These are phyloP conservation scores for Pterocles gutturalis DNA, from an alignment of 2,113 vertebrate genomes.

Conservation along the genomic window DNA sequence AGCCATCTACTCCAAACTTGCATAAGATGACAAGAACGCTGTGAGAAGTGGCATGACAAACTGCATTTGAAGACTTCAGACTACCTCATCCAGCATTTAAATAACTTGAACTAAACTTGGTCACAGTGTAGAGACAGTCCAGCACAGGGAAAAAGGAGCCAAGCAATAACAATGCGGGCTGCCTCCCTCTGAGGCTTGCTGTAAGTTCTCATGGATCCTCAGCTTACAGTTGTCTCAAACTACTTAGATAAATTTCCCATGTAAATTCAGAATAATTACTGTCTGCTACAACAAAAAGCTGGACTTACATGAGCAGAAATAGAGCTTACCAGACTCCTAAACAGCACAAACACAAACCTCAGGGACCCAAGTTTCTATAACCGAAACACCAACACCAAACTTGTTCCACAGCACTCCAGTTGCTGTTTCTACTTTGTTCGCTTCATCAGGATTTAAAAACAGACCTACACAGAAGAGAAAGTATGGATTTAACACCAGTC, in stretches of 20 bases:
- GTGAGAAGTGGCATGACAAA: neutral
- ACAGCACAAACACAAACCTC: neutral
- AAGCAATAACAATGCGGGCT: neutral
- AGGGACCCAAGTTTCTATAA: neutral
- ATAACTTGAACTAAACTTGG: neutral
- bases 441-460: neutral
- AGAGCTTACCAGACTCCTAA: neutral
- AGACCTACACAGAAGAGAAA: neutral
- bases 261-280: conserved; percentile 27
- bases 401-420: neutral
- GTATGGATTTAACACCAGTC: neutral
- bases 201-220: neutral
- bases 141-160: neutral
- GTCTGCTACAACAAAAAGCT: neutral
- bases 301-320: neutral
- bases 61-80: neutral
- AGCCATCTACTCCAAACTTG: neutral
- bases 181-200: neutral
- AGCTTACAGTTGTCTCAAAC: neutral
- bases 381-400: neutral
- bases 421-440: neutral
- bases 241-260: conserved; percentile 19
- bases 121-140: neutral
- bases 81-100: neutral
- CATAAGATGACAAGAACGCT: neutral